A percentile compares a stretch with the other conserved stretches of the same genome.
These are phyloP conservation scores for Sarcophaga variegata DNA, from an alignment of 2,888 invertebrate species.

Conservation along the genomic window DNA sequence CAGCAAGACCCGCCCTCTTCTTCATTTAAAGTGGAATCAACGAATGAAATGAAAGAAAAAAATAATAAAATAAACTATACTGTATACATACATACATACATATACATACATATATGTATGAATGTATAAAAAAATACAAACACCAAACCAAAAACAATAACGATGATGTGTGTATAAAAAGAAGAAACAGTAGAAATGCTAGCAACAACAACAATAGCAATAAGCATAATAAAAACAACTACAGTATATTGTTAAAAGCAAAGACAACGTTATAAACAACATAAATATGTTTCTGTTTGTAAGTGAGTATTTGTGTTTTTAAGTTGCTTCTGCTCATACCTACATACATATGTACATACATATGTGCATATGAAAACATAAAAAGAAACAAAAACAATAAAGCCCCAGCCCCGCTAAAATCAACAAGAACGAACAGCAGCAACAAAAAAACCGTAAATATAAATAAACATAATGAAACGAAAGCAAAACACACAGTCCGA, in stretches of 20 bases:
- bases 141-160: constrained; percentile 45
- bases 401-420: constrained; percentile 64
- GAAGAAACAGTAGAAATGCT: constrained; percentile 54
- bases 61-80: neutral
- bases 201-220: too few relatives aligned
- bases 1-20: constrained; percentile 72
- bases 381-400: constrained; percentile 57
- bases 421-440: constrained; percentile 43
- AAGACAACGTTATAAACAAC: constrained; percentile 65
- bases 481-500: constrained; percentile 29
- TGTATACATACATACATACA: constrained; percentile 14
- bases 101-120: constrained; percentile 12
- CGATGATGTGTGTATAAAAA: constrained; percentile 54
- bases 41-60: constrained; percentile 73
- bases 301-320: constrained; percentile 9
- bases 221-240: constrained; percentile 24
- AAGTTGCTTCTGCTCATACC: neutral
- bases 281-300: constrained; percentile 29
- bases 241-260: constrained; percentile 59
- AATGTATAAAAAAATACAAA: constrained; percentile 39
- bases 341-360: neutral
- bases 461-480: constrained; percentile 34
- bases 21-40: constrained; percentile 69
- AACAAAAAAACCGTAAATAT: constrained; percentile 42
- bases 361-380: constrained; percentile 31